Percentiles rank a stretch among this genome's conserved stretches.
These are phyloP conservation scores for Litoditis marina DNA, from an alignment of 2,888 invertebrate genomes.

Conservation along the genomic window DNA sequence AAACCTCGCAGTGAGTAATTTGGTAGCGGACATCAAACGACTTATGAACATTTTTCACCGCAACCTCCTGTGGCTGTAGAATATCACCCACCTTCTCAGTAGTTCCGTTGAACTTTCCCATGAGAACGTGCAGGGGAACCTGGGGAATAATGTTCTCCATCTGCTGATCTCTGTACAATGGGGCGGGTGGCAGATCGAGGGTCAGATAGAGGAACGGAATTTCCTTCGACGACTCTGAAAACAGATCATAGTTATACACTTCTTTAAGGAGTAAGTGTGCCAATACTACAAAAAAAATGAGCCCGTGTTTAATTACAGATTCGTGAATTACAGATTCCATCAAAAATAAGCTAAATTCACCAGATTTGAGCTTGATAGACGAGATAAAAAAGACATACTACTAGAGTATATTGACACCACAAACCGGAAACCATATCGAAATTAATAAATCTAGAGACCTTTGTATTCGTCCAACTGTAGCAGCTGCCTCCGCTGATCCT, in stretches of 20 bases:
- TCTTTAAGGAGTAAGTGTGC: no score
- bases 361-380: background rate
- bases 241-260: no score
- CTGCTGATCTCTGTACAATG: conserved; percentile 93
- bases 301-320: no score
- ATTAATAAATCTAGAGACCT: conserved; percentile 32
- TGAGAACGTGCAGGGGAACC: conserved; percentile 84
- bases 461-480: conserved; percentile 51
- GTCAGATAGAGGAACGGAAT: conserved; percentile 93
- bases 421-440: background rate
- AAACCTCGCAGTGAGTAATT: no score
- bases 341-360: background rate
- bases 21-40: no score
- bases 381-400: conserved; percentile 9
- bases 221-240: conserved; percentile 81
- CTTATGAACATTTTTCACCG: no score
- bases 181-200: conserved; percentile 93
- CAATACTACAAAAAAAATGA: no score
- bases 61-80: no score
- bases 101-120: conserved; percentile 93
- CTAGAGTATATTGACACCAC: background rate
- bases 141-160: conserved; percentile 94
- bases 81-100: conserved; percentile 72
- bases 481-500: conserved; percentile 44
- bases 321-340: background rate